Conservation (phyloP, 2,113 vertebrate species). For the Campylorhamphus procurvoides region DNA sequence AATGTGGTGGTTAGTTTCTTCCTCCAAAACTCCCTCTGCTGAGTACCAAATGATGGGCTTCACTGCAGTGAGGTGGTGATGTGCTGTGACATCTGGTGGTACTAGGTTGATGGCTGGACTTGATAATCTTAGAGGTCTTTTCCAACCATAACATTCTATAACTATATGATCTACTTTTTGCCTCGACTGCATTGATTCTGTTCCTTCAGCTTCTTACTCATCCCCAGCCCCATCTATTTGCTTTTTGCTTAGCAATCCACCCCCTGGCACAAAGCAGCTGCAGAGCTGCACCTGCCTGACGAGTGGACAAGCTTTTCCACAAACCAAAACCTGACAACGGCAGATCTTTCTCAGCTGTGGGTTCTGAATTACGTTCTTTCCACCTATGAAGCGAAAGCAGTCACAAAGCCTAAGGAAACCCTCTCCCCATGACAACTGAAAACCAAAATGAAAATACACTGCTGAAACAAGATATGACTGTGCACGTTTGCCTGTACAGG, state of each 20-base stretch:
- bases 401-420: background rate
- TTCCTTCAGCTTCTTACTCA: background rate
- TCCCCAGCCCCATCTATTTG: background rate
- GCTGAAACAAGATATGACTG: background rate
- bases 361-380: background rate
- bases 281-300: background rate
- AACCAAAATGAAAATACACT: background rate
- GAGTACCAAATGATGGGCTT: background rate
- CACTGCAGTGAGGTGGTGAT: background rate
- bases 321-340: fast-evolving
- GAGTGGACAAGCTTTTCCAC: background rate
- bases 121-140: background rate
- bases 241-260: background rate
- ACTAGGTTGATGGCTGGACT: background rate
- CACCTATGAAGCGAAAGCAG: background rate
- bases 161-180: background rate
- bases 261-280: background rate
- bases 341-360: background rate
- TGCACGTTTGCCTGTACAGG: background rate
- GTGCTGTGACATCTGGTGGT: background rate
- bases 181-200: background rate
- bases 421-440: background rate
- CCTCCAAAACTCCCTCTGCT: background rate
- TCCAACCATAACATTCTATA: background rate
- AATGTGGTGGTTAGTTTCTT: background rate